phyloP scores from a whole-genome alignment of 2,797 vertebrate species.

The Salarias fasciatus region DNA sequence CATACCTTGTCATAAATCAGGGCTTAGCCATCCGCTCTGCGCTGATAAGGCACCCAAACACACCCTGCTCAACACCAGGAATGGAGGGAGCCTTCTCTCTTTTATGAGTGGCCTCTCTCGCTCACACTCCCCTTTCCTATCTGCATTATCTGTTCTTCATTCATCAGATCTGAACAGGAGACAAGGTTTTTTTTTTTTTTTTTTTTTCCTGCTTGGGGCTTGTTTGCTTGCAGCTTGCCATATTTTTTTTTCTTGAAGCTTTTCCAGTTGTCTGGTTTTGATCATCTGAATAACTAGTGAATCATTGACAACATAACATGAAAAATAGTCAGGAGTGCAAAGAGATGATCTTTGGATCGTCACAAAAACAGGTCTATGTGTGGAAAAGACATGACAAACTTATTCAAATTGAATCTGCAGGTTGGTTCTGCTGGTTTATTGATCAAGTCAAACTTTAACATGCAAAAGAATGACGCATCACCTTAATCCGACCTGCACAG shows the following conservation, averaged over 20 bases:
- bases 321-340: conserved; percentile 26
- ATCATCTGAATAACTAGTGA: conserved; percentile 47
- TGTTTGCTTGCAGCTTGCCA: conserved; percentile 53
- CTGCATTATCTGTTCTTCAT: conserved; percentile 64
- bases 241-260: conserved; percentile 36
- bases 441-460: no score
- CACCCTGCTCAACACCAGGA: conserved; percentile 49
- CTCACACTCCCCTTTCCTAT: conserved; percentile 41
- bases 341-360: conserved; percentile 25
- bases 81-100: conserved; percentile 33
- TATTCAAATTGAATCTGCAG: no score
- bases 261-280: conserved; percentile 60
- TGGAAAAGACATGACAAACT: no score
- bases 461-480: no score
- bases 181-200: conserved; percentile 43
- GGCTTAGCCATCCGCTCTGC: conserved; percentile 61
- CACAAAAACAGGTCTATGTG: not conserved
- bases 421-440: no score
- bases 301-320: conserved; percentile 35
- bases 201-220: conserved; percentile 11
- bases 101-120: conserved; percentile 35
- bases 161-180: conserved; percentile 61
- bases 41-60: conserved; percentile 71
- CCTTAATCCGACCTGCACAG: no score
- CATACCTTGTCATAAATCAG: conserved; percentile 73